A percentile compares a stretch with the other conserved stretches of the same genome.
These are phyloP conservation scores for Notodonta ziczac DNA, from an alignment of 2,888 invertebrate genomes.

Conservation along the genomic window DNA sequence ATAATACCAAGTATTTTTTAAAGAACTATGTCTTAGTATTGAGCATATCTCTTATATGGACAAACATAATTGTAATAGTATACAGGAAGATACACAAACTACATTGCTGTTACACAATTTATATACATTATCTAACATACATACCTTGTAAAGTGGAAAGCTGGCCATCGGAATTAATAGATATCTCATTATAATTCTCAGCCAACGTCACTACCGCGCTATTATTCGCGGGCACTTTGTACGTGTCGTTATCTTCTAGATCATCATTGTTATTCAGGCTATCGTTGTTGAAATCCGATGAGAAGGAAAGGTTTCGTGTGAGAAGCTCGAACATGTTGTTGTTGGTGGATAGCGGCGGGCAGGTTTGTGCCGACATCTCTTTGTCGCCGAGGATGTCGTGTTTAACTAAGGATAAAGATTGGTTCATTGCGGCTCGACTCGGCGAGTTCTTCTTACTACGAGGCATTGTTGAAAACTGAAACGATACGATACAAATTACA, in stretches of 20 bases:
- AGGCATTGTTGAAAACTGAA: conserved; percentile 87
- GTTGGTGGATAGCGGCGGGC: conserved; percentile 50
- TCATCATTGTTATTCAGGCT: conserved; percentile 77
- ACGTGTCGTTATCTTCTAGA: conserved; percentile 70
- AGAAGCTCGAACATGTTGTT: conserved; percentile 76
- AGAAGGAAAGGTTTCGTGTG: conserved; percentile 78
- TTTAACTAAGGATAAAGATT: conserved; percentile 73
- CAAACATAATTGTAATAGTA: too few relatives aligned
- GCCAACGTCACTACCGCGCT: conserved; percentile 63
- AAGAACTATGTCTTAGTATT: too few relatives aligned
- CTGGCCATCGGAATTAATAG: conserved; percentile 76
- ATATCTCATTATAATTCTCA: conserved; percentile 81
- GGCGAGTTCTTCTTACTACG: conserved; percentile 81
- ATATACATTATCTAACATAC: too few relatives aligned
- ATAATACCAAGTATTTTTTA: too few relatives aligned
- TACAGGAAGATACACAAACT: not conserved
- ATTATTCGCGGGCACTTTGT: conserved; percentile 77
- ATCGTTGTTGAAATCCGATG: conserved; percentile 79
- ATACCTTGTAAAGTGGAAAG: conserved; percentile 78
- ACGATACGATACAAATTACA: conserved; percentile 26
- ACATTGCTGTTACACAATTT: not conserved
- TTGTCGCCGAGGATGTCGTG: conserved; percentile 72
- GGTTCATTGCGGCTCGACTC: conserved; percentile 71
- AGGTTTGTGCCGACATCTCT: conserved; percentile 47
- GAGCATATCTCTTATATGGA: too few relatives aligned